A percentile compares a stretch with the other conserved stretches of the same genome.
Evolutionary conservation across 2,888 invertebrate genomes (phyloP).

Genomic region (Cerastis rubricosa): DNA sequence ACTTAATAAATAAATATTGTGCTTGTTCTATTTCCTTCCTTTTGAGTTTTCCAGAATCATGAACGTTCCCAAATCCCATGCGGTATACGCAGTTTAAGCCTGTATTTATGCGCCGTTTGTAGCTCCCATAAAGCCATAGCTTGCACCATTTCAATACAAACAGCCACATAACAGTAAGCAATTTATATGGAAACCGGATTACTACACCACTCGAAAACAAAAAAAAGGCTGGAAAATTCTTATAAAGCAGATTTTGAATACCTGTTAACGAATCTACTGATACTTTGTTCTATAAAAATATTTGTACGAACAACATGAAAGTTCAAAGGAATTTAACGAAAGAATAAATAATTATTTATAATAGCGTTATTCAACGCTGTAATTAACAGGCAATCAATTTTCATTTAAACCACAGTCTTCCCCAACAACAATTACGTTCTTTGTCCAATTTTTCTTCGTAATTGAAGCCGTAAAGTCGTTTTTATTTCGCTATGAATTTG

Average conservation of each 20-base stretch:
- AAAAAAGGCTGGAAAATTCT: constrained; percentile 3
- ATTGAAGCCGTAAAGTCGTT: constrained; percentile 58
- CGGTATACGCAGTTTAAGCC: constrained; percentile 29
- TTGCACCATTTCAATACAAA: constrained; percentile 44
- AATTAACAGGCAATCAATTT: constrained; percentile 63
- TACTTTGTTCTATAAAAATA: constrained; percentile 23
- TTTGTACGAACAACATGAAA: constrained; percentile 26
- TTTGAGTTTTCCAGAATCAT: constrained; percentile 17
- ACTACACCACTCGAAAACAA: constrained; percentile 24
- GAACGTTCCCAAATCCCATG: constrained; percentile 38
- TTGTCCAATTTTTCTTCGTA: constrained; percentile 60
- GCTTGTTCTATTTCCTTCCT: background rate
- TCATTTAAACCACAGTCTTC: constrained; percentile 49
- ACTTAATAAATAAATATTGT: background rate
- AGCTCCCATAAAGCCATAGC: constrained; percentile 30
- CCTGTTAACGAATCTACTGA: constrained; percentile 8
- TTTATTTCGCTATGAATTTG: constrained; percentile 43
- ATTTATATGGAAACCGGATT: constrained; percentile 47
- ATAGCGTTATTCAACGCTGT: constrained; percentile 48
- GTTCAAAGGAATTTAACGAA: constrained; percentile 31
- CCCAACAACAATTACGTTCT: constrained; percentile 55
- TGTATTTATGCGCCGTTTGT: constrained; percentile 46
- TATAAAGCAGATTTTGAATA: constrained; percentile 28
- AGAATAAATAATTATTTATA: constrained; percentile 50
- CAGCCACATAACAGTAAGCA: constrained; percentile 20